Conservation (phyloP, 2,888 invertebrate species). For the Leptothorax acervorum region DNA sequence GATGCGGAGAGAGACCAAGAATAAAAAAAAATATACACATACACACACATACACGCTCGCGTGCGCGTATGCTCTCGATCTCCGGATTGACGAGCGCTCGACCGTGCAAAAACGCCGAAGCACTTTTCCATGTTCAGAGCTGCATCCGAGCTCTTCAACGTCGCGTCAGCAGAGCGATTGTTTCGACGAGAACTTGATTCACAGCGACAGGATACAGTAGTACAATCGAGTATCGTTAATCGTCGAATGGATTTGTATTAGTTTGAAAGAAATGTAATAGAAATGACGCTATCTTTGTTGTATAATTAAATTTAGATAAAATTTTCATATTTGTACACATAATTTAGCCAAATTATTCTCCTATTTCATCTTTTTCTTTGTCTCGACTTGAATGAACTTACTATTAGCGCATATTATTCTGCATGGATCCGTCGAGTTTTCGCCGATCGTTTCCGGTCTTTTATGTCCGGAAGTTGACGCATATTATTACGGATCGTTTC, state of each 20-base stretch:
- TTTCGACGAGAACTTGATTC: constrained; percentile 16
- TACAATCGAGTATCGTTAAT: constrained; percentile 20
- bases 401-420: not conserved
- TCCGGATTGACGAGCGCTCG: constrained; percentile 70
- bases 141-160: constrained; percentile 43
- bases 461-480: constrained; percentile 32
- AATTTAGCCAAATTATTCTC: not conserved
- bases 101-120: constrained; percentile 69
- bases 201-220: not conserved
- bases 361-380: not conserved
- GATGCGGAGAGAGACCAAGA: constrained; percentile 39
- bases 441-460: not conserved
- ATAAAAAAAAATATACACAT: constrained; percentile 50
- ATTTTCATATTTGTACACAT: not conserved
- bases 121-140: constrained; percentile 65
- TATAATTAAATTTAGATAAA: not conserved
- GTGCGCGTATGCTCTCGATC: constrained; percentile 55
- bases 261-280: not conserved
- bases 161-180: constrained; percentile 41
- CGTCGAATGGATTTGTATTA: not conserved
- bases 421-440: not conserved
- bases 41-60: not conserved
- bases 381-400: not conserved
- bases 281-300: not conserved
- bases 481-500: constrained; percentile 70